A percentile compares a stretch with the other conserved stretches of the same genome.
Conservation (phyloP, 2,113 vertebrate species). For the Callopanchax toddi region DNA sequence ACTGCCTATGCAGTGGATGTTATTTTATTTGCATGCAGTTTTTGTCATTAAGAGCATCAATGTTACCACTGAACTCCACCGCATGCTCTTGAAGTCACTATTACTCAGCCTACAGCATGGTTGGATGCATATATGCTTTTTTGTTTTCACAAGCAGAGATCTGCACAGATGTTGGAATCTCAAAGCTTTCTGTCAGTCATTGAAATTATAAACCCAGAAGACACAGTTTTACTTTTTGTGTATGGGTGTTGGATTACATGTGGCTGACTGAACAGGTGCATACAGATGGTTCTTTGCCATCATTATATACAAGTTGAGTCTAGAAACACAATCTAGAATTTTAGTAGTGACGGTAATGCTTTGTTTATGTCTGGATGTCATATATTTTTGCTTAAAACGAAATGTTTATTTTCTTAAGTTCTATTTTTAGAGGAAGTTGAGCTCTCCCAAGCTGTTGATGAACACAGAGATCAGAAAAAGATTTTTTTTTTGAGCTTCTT, state of each 20-base stretch:
- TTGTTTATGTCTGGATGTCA: neutral
- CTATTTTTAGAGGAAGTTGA: no score
- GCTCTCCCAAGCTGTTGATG: neutral
- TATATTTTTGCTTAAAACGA: no score
- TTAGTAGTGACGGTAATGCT: neutral
- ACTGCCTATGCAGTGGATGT: neutral
- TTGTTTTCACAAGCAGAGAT: conserved; percentile 3
- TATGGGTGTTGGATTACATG: conserved; percentile 35
- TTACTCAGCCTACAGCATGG: neutral
- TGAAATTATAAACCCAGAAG: conserved; percentile 13
- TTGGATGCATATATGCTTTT: neutral
- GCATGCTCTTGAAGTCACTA: neutral
- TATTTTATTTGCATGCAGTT: conserved; percentile 20
- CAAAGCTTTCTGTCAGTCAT: conserved; percentile 14
- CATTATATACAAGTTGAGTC: neutral
- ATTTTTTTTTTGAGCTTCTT: no score
- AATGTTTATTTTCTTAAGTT: no score
- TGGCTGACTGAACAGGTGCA: conserved; percentile 19
- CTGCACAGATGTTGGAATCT: neutral
- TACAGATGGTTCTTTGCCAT: conserved; percentile 1
- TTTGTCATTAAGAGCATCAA: neutral
- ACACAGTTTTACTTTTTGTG: conserved; percentile 1
- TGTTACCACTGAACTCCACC: conserved; percentile 1
- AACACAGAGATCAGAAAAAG: neutral
- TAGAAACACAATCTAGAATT: neutral